Percentiles rank a stretch among this genome's conserved stretches.
Evolutionary conservation across 2,888 invertebrate species (phyloP).

Genomic region (Xestia rhomboidea): DNA sequence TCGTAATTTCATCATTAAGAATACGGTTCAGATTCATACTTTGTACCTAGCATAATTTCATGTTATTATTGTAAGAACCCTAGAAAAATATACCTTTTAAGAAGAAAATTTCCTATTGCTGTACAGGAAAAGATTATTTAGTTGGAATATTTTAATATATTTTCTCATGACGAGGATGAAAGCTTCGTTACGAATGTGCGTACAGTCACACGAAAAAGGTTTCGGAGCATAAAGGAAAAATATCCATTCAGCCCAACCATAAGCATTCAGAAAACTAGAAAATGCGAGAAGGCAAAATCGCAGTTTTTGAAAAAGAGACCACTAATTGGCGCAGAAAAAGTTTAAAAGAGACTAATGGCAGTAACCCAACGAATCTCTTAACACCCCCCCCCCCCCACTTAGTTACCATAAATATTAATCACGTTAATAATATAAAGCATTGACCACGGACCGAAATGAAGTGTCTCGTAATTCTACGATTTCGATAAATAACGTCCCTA

Average conservation of each 20-base stretch:
- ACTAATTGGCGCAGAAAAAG: conserved; percentile 16
- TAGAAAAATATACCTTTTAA: too few species aligned
- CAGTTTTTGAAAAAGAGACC: neutral
- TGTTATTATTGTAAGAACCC: neutral
- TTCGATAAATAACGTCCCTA: conserved; percentile 65
- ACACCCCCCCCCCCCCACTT: conserved; percentile 15
- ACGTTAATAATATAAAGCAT: conserved; percentile 36
- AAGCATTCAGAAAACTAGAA: neutral
- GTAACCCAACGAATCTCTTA: conserved; percentile 15
- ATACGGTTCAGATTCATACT: neutral
- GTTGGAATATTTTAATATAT: neutral
- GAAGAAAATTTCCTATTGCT: neutral
- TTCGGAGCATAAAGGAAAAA: neutral
- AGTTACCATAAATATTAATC: conserved; percentile 28
- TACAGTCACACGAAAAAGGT: conserved; percentile 16
- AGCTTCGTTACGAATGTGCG: conserved; percentile 13
- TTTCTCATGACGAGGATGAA: neutral
- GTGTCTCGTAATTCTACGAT: conserved; percentile 63
- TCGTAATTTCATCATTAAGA: neutral
- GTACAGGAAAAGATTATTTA: neutral
- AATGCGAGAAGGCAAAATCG: neutral
- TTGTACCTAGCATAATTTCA: neutral
- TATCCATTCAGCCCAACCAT: neutral
- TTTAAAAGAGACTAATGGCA: conserved; percentile 12
- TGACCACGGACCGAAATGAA: conserved; percentile 61